Base-by-base conservation (phyloP, 2,113 vertebrate genomes). In the Patagioenas fasciata region DNA sequence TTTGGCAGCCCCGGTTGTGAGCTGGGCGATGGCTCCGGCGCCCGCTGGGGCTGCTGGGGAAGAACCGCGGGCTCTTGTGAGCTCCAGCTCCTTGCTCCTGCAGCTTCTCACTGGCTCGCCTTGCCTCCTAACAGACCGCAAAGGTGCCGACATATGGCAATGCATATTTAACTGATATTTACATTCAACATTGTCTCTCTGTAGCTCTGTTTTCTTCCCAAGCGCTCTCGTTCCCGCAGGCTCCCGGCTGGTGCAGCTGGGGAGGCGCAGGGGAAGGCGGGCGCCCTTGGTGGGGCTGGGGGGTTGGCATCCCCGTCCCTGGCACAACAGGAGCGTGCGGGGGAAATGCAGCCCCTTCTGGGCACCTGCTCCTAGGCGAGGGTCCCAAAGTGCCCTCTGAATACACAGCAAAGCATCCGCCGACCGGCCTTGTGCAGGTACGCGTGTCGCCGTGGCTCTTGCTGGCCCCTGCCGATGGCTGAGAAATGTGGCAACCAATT, bases 161-260 rank as follows among this genome's bases (percentile, higher is more conserved):
- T 96, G 96, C 95, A 97, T 97, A 97, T 97, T 97, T 98, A 98
- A 89, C 96, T 96, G 97, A 54, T 98, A 97, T 98, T 98, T 98
- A 97, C 97, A 97, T 80, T 93, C 97, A 97, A 97, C 97, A 96
- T 80, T 95, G 94, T 97, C 96, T 96, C 95, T 96, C 94, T 95
- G 91, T 88, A 95, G 92, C 93, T 97, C 93, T 97, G 95, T 97
- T 97, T 97, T 94, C 91, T 92, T 96, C 88, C 90, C 90, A 91
- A 97, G 78, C 1, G 51, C 94, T 96, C 81, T 50, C 69, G 91
- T 91, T 92, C 86, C 96, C 96, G 88, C 80, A 24, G 72, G 91
- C 87, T 91, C 74, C 70, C 5, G 70, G 85, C 93, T 93, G 94
- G 81, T 61, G 85, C 79, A 51, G 86, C 88, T 71, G 61, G 87